Conservation (phyloP, 2,888 invertebrate genomes). For the Aleiodes leptofemur region DNA sequence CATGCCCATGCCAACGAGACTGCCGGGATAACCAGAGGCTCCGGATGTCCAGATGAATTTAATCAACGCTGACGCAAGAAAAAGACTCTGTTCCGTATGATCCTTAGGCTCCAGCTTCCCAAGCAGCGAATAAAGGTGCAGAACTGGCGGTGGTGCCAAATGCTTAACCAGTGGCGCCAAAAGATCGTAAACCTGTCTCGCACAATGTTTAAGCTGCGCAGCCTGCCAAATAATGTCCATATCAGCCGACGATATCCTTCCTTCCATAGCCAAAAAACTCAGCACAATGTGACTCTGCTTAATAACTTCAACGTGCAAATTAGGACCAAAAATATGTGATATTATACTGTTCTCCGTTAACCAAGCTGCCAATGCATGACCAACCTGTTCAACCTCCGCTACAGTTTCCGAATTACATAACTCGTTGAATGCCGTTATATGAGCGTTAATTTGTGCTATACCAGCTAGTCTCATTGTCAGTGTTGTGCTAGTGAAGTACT, state of each 20-base stretch:
- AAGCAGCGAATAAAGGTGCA: constrained; percentile 91
- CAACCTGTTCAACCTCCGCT: constrained; percentile 89
- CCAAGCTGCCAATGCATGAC: constrained; percentile 92
- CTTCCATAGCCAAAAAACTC: constrained; percentile 94
- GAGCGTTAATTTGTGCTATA: constrained; percentile 95
- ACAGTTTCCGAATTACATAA: constrained; percentile 92
- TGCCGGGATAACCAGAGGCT: constrained; percentile 71
- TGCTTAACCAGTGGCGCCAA: constrained; percentile 93
- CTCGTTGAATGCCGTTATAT: constrained; percentile 94
- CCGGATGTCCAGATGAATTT: constrained; percentile 94
- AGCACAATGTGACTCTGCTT: constrained; percentile 96
- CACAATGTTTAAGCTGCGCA: constrained; percentile 95
- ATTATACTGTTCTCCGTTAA: constrained; percentile 92
- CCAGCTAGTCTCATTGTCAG: constrained; percentile 95
- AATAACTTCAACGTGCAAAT: constrained; percentile 96
- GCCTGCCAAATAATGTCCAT: constrained; percentile 96
- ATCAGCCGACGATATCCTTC: constrained; percentile 91
- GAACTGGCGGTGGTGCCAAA: constrained; percentile 90
- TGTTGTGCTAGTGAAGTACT: constrained; percentile 96
- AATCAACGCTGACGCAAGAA: constrained; percentile 91
- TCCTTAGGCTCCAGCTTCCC: constrained; percentile 92
- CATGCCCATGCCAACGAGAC: constrained; percentile 53
- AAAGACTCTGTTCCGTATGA: constrained; percentile 94
- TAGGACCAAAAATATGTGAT: constrained; percentile 97
- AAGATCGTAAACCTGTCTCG: constrained; percentile 94